phyloP scores from a whole-genome alignment of 2,888 invertebrate species.

The Sericinus montela region DNA sequence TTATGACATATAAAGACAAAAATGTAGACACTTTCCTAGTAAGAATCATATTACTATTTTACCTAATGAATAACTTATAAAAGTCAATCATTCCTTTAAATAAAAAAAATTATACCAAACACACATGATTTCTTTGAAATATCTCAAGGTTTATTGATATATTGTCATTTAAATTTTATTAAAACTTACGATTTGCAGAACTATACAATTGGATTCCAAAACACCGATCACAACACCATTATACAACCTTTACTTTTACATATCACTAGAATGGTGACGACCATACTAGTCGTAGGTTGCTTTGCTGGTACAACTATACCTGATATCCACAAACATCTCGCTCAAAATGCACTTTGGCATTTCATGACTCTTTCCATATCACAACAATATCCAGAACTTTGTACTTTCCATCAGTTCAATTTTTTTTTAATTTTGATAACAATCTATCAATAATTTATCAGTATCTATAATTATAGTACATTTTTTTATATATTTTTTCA shows the following conservation, averaged over 20 bases:
- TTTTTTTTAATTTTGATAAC: slow-evolving; percentile 21
- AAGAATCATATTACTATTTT: too few relatives aligned
- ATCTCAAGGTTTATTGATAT: too few relatives aligned
- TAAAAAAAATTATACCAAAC: too few relatives aligned
- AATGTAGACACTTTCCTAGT: too few relatives aligned
- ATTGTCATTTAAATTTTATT: too few relatives aligned
- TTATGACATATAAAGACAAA: too few relatives aligned
- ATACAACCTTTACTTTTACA: neutral
- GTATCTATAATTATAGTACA: slow-evolving; percentile 25
- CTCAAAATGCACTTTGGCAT: slow-evolving; percentile 34
- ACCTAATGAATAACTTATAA: too few relatives aligned
- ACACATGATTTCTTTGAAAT: too few relatives aligned
- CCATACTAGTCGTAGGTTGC: too few relatives aligned
- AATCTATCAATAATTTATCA: slow-evolving; percentile 23
- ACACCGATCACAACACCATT: slow-evolving; percentile 15
- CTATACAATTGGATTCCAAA: too few relatives aligned
- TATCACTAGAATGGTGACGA: neutral
- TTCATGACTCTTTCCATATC: slow-evolving; percentile 33
- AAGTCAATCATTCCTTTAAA: too few relatives aligned
- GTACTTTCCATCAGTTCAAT: slow-evolving; percentile 51
- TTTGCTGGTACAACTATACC: neutral
- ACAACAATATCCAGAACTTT: slow-evolving; percentile 46
- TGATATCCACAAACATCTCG: neutral
- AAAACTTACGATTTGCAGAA: too few relatives aligned
- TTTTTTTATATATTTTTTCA: slow-evolving; percentile 53